Percentiles rank a stretch among this genome's conserved stretches.
Conservation (phyloP, 2,888 invertebrate genomes). For the Hypsopygia costalis region DNA sequence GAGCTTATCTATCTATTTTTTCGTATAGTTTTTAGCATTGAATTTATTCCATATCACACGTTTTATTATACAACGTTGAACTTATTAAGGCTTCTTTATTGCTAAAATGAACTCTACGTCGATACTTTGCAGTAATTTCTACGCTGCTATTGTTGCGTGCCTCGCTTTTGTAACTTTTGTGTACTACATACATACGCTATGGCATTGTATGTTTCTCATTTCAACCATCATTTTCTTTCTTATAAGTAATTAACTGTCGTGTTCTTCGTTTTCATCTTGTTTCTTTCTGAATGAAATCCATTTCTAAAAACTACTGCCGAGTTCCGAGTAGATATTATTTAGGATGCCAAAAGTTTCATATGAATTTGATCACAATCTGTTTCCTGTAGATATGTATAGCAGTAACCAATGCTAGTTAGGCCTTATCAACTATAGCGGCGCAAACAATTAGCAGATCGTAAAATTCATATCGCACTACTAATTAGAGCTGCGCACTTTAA, state of each 20-base stretch:
- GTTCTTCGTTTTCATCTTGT: slow-evolving; percentile 6
- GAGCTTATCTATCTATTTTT: too few species aligned
- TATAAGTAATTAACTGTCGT: slow-evolving; percentile 11
- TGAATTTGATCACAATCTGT: not conserved
- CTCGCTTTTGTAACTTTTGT: slow-evolving; percentile 43
- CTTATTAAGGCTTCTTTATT: too few species aligned
- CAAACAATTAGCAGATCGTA: slow-evolving; percentile 68
- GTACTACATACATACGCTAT: slow-evolving; percentile 39
- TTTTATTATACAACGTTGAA: too few species aligned
- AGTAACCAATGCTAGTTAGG: slow-evolving; percentile 40
- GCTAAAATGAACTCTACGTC: slow-evolving; percentile 33
- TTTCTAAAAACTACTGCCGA: too few species aligned
- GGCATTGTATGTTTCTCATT: slow-evolving; percentile 36
- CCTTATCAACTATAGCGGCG: slow-evolving; percentile 62
- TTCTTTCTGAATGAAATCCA: not conserved
- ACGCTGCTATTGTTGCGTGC: slow-evolving; percentile 44
- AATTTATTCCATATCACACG: too few species aligned
- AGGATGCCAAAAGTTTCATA: not conserved
- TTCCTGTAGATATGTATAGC: not conserved
- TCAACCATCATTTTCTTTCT: slow-evolving; percentile 23
- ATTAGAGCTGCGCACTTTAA: slow-evolving; percentile 43
- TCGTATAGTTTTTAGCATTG: too few species aligned
- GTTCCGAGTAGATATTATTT: too few species aligned
- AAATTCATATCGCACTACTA: slow-evolving; percentile 52
- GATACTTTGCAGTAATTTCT: slow-evolving; percentile 50